Base-by-base conservation (phyloP, 2,113 vertebrate species). In the Pavo muticus region DNA sequence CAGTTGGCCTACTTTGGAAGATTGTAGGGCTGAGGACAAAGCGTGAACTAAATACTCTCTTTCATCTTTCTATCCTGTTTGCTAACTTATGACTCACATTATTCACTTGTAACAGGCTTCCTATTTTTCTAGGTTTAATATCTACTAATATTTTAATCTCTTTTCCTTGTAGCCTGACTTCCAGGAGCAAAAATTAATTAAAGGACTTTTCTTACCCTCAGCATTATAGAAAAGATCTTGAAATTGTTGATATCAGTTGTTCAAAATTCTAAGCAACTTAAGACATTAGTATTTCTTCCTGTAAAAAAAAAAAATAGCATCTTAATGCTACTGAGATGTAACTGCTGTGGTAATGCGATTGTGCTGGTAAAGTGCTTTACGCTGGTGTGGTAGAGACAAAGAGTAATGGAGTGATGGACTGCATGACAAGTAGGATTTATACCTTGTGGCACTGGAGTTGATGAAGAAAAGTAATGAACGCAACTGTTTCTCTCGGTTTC, bases 1-100 rank as follows among this genome's bases (percentile, higher is more conserved):
- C 90, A 94, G 75, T 85, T 92, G 75, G 50, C 81, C 73, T 90
- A 63, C 59, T 94, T 91, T 50, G 69, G 59, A 56, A 60, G 48
- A 72, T 81, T 29, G 35, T 3, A 11, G 23, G 39, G 0, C 0
- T 59, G 50, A 91, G 77, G 45, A 74, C 75, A 86, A 95, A 92
- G 69, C 27, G 30, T 3, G 20, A 83, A 63, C 85, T 91, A 80
- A 21, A 50, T 59, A 9, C 42, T 60, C 80, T 88, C 80, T 88
- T 86, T 84, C 24, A 52, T 67, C 59, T 90, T 69, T 74, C 32
- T 87, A 75, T 80, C n/a, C 23, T 88, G 9, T 86, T 93, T 56
- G 14, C 42, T 71, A 48, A 80, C 45, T 82, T 87, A 10, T 84
- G 59, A 50, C n/a, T 90, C 63, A 63, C 73, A 47, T 19, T 84